Evolutionary conservation across 2,888 invertebrate species (phyloP), one percentile per base, ranked within the genome.

Genomic region (Patella pellucida): DNA sequence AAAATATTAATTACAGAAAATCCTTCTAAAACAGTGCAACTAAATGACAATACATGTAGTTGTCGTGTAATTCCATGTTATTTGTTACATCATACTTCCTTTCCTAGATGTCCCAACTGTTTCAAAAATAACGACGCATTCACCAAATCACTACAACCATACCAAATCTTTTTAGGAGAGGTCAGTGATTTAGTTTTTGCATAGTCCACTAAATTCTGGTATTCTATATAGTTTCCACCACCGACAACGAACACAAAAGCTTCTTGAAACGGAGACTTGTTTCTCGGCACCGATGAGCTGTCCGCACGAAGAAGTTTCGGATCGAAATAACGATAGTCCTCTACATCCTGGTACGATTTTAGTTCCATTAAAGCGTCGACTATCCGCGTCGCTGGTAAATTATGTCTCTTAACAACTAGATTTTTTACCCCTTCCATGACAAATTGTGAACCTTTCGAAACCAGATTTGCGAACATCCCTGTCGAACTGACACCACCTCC

Each of bases 401-500:
- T 97, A 92, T 99, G 98, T 92, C 96, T 95, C 92, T 99, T 99
- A 12, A 99, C 96, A 23, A 99, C 99, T 86, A 99, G 94, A 93
- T 99, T 99, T 92, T 98, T 97, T 0, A 99, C 98, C 56, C 98
- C 99, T 92, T 99, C 99, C 98, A 99, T 99, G 0, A 99, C 98
- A 91, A 99, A 98, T 54, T 97, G 88, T 0, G 98, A 99, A 31
- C 98, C 98, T 90, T 98, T 97, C 12, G 96, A 96, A 86, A 99
- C 96, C 75, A 99, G 93, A 91, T 99, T 99, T 12, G 97, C 97
- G 92, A 99, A 98, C 99, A 99, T 99, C 79, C 95, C 86, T 1
- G 97, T 96, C 0, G 98, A 98, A 92, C 97, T 97, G 0, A 97
- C 97, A 50, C 97, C 97, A 89, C 97, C 92, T 41, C 92, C 98